These are phyloP conservation scores for Gryon sp. DNA, from an alignment of 1,140 invertebrate genomes.

Conservation along the genomic window DNA sequence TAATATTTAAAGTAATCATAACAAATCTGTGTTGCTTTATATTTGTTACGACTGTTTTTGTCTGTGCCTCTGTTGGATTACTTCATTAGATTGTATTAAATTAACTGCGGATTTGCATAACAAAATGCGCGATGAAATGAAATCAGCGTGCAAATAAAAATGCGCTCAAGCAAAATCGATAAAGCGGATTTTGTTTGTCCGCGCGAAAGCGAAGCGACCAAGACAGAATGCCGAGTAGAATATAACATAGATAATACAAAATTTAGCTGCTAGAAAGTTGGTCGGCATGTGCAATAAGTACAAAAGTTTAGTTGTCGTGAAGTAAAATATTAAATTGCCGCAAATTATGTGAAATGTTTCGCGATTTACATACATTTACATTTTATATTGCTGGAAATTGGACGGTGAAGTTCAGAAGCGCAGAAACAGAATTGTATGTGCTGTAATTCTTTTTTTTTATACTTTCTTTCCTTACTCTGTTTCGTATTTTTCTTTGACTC, in stretches of 20 bases:
- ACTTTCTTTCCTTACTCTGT: background rate
- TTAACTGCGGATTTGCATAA: background rate
- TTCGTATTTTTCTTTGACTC: background rate
- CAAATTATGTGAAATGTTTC: slow-evolving; percentile 24
- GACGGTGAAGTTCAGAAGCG: background rate
- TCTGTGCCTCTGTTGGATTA: too few species aligned
- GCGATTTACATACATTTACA: slow-evolving; percentile 28
- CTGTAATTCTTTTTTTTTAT: background rate
- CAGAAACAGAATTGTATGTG: background rate
- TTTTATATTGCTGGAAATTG: slow-evolving; percentile 19
- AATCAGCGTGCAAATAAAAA: slow-evolving; percentile 15
- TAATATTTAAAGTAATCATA: too few species aligned
- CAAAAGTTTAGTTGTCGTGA: slow-evolving; percentile 10
- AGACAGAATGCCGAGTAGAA: background rate
- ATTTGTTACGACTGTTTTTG: too few species aligned
- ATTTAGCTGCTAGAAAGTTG: slow-evolving; percentile 4
- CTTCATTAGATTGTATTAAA: background rate
- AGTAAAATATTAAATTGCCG: slow-evolving; percentile 12
- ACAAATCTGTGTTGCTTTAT: too few species aligned
- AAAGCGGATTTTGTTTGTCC: slow-evolving; percentile 19
- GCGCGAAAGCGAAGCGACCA: background rate
- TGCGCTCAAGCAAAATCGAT: slow-evolving; percentile 11
- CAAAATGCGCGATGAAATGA: background rate
- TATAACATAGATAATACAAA: slow-evolving; percentile 14
- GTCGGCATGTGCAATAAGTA: background rate